Evolutionary conservation across 2,888 invertebrate genomes (phyloP).

Genomic region (Leptopterna dolabrata): DNA sequence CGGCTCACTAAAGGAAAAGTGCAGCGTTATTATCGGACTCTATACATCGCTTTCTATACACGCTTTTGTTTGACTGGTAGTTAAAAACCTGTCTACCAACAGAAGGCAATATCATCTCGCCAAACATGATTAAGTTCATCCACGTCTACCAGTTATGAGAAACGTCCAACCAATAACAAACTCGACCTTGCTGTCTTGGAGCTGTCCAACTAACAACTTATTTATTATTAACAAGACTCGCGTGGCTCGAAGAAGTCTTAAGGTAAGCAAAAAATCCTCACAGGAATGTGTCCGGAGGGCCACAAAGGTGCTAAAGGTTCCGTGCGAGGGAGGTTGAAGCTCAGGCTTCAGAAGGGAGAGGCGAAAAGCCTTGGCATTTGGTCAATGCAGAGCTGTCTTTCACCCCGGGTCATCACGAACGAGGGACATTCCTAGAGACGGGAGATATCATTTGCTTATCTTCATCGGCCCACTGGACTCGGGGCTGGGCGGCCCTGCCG

Average conservation of each 20-base stretch:
- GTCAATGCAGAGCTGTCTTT: constrained; percentile 56
- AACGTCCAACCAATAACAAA: constrained; percentile 9
- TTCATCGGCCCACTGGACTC: constrained; percentile 10
- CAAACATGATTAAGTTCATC: constrained; percentile 24
- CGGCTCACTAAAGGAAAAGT: too few species aligned
- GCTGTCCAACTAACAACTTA: constrained; percentile 1
- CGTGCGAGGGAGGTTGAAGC: constrained; percentile 30
- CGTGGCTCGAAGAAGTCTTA: constrained; percentile 4
- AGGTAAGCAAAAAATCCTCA: constrained; percentile 19
- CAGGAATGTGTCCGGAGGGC: constrained; percentile 22
- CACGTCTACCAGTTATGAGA: background rate
- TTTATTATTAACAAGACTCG: constrained; percentile 21
- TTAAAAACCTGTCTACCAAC: background rate
- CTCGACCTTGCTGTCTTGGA: constrained; percentile 7
- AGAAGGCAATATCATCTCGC: constrained; percentile 9
- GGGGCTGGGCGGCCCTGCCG: background rate
- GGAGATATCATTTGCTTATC: constrained; percentile 49
- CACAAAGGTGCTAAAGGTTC: constrained; percentile 43
- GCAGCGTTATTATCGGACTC: too few species aligned
- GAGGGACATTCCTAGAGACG: constrained; percentile 52
- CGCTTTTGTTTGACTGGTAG: background rate
- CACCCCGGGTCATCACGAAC: constrained; percentile 54
- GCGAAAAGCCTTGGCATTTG: constrained; percentile 54
- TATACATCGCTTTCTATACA: too few species aligned
- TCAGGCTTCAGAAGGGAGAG: constrained; percentile 26